These are phyloP conservation scores for Hylaeus volcanicus DNA, from an alignment of 1,140 invertebrate genomes.

Conservation along the genomic window DNA sequence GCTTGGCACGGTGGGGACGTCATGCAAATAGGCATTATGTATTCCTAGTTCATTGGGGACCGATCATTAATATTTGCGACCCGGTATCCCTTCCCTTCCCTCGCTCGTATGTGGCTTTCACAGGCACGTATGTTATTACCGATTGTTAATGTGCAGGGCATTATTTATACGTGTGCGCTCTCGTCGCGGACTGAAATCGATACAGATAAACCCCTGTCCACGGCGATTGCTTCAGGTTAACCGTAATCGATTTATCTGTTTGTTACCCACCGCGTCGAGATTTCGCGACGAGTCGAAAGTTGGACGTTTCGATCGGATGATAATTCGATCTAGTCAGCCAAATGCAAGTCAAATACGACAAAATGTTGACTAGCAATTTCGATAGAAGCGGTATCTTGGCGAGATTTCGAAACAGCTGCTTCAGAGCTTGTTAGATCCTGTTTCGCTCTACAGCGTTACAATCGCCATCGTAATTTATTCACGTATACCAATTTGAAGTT, in stretches of 20 bases:
- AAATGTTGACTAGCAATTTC: no score
- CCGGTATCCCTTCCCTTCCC: constrained; percentile 5
- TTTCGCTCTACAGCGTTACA: no score
- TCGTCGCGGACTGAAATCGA: neutral
- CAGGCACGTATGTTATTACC: constrained; percentile 57
- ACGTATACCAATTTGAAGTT: no score
- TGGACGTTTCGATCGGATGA: no score
- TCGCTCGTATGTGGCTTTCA: constrained; percentile 41
- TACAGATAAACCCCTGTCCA: neutral
- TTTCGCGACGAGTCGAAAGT: neutral
- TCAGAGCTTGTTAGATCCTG: no score
- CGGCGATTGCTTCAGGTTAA: constrained; percentile 40
- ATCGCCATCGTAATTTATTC: no score
- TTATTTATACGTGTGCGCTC: constrained; percentile 32
- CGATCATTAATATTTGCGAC: constrained; percentile 66
- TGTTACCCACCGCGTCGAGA: constrained; percentile 8
- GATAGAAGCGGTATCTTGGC: no score
- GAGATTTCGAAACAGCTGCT: no score
- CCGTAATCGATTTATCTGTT: constrained; percentile 41
- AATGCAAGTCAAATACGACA: no score
- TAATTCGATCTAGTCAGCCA: no score
- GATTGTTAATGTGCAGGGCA: constrained; percentile 41
- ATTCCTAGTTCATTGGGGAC: constrained; percentile 66
- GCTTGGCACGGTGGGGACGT: constrained; percentile 53
- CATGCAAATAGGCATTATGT: constrained; percentile 64